phyloP scores from a whole-genome alignment of 2,113 vertebrate species.

The Okapia johnstoni region DNA sequence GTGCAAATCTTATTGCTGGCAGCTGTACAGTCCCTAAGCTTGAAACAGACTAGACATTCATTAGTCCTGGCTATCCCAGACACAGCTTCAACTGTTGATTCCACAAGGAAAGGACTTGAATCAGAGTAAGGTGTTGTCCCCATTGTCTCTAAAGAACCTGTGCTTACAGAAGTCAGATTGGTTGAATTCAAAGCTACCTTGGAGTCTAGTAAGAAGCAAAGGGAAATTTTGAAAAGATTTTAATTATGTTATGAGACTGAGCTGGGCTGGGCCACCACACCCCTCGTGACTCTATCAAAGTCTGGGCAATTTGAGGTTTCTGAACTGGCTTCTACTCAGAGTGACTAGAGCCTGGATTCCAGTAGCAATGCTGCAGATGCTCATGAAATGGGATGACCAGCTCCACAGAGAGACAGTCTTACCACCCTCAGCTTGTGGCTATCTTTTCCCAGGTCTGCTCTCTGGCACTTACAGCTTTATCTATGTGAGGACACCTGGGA shows the following conservation, averaged over 20 bases:
- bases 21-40: neutral
- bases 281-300: neutral
- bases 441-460: neutral
- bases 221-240: neutral
- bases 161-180: neutral
- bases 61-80: neutral
- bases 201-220: neutral
- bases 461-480: neutral
- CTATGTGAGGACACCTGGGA: neutral
- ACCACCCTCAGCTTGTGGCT: neutral
- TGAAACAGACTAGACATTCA: neutral
- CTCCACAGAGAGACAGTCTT: neutral
- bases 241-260: neutral
- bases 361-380: neutral
- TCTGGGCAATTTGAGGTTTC: neutral
- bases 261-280: neutral
- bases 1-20: neutral
- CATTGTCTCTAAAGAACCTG: neutral
- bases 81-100: neutral
- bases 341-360: neutral
- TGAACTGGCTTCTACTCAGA: neutral
- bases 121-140: neutral
- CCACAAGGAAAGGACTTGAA: neutral
- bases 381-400: neutral
- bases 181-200: neutral